Base-by-base conservation (phyloP, 2,113 vertebrate species). In the Syngnathoides biaculeatus region DNA sequence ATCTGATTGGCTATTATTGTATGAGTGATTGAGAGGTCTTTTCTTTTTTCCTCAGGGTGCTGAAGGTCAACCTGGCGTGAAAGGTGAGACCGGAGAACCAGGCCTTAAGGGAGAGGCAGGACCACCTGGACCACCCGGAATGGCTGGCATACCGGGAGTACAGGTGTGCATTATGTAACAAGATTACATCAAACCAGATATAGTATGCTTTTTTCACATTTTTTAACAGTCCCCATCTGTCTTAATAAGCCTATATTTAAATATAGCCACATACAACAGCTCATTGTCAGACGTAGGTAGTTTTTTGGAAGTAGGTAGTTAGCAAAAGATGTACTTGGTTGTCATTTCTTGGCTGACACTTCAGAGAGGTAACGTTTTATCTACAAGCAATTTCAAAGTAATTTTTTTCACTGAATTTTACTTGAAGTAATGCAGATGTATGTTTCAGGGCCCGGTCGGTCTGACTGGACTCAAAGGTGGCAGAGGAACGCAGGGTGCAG, bases 41-140 rank as follows among this genome's bases (percentile, higher is more conserved):
- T 53, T 62, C 5, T 8, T 52, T 1, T 64, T 72, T n/a, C 72
- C 9, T 0, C 0, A 98, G 98, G 97, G 98, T 43, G 86, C 90
- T 65, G 97, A 99, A 77, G 98, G 97, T 76, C 96, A 99, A 55
- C 94, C 97, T 30, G 98, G 98, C 59, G 93, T 93, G 10, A 99
- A 99, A 92, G 98, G 98, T 74, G 96, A 98, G 70, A 87, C 93
- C 39, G 98, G 98, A 59, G 96, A 98, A 76, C 88, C 90, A 52
- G 98, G 98, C 5, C 93, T 89, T 72, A 99, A 98, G 78, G 98
- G 98, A 77, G 95, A 99, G 78, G 87, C 90, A 59, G 98, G 98
- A 64, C 88, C 94, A 75, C 91, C 93, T 35, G 98, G 97, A 71
- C 96, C 95, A 38, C 97, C 94, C 68, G 98, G 98, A 8, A 90